A percentile compares a stretch with the other conserved stretches of the same genome.
phyloP scores from a whole-genome alignment of 2,797 vertebrate species.

The Phaenicophaeus curvirostris region DNA sequence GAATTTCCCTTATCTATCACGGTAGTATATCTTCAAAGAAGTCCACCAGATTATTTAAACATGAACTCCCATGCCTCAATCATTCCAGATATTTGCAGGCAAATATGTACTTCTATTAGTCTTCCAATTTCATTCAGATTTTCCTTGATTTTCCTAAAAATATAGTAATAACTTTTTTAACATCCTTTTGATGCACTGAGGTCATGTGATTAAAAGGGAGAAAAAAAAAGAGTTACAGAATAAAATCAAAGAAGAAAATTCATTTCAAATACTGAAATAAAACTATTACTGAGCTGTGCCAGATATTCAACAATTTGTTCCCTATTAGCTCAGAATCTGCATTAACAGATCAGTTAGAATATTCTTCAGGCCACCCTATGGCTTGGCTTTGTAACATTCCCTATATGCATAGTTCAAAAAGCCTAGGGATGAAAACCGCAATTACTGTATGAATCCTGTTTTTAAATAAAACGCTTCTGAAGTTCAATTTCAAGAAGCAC shows the following conservation, averaged over 20 bases:
- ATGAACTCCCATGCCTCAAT: neutral
- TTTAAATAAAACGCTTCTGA: neutral
- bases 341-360: neutral
- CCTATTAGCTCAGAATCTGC: neutral
- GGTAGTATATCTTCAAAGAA: constrained; percentile 18
- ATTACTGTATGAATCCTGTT: neutral
- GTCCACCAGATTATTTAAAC: neutral
- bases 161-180: neutral
- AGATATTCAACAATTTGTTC: neutral
- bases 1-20: constrained; percentile 30
- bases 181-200: neutral
- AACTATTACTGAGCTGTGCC: neutral
- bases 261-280: neutral
- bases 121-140: neutral
- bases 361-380: neutral
- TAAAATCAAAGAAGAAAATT: neutral
- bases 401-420: neutral
- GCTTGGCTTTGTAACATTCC: neutral
- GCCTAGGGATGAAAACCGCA: neutral
- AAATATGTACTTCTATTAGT: neutral
- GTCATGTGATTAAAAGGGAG: neutral
- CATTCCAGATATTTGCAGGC: neutral
- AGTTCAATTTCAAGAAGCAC: neutral
- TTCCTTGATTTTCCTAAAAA: neutral
- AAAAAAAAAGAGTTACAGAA: neutral